Evolutionary conservation across 2,113 vertebrate genomes (phyloP), one percentile per base, ranked within the genome.

Genomic region (Ornithorhynchus anatinus): DNA sequence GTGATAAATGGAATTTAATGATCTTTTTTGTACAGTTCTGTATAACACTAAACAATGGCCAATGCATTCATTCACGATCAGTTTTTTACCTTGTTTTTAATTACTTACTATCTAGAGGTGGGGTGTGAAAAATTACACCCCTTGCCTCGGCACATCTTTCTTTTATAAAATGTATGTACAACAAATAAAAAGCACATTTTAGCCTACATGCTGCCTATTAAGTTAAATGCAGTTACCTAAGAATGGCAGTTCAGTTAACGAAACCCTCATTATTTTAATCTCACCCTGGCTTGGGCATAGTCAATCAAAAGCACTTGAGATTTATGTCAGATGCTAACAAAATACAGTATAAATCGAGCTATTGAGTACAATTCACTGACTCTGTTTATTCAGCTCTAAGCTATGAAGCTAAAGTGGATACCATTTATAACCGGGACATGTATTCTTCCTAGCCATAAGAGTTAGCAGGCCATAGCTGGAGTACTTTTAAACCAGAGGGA

Each of bases 1-100:
- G 78, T 87, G 86, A 88, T 89, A 77, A 89, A 88, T 88, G 85
- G 88, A 89, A 89, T 88, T 85, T 85, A 89, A 88, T 88, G 85
- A 86, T 85, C 84, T 88, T 89, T 88, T 89, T 81, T 88, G 88
- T 89, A 85, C 82, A 85, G 80, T 82, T 89, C 80, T 88, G 77
- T 89, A 84, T 74, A 86, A 88, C 86, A 83, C 82, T 81, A 79
- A 89, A 86, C 86, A 88, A 89, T 89, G 78, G 59, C 78, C 72
- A 79, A 59, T 40, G 67, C 82, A 73, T 84, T 80, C 79, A 65
- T 81, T 89, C 88, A 85, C 43, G 58, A 85, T 80, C 81, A 89
- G 84, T 66, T 86, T 89, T 82, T 76, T 66, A 42, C 78, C 80
- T 79, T 84, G 78, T 77, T 86, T 88, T 88, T 88, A 86, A 88